Evolutionary conservation across 1,140 invertebrate genomes (phyloP), one percentile per base, ranked within the genome.

Genomic region (Pseudomyrmex gracilis): DNA sequence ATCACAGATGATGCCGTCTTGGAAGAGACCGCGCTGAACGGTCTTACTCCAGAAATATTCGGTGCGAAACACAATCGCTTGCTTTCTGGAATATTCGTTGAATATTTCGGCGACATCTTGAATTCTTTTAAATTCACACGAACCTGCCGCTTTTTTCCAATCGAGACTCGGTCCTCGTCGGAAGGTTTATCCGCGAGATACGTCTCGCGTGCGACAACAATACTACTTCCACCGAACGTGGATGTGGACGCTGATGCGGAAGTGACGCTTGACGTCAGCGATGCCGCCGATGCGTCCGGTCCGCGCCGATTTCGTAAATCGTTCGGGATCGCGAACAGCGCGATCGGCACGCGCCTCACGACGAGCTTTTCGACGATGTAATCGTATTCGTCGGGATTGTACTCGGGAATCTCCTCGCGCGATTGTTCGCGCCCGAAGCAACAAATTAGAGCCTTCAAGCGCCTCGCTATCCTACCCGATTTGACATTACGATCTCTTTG

Each of bases 351-450:
- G 3, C 78, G 84, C 20, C 76, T 86, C 12, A 87, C 78, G 9
- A 87, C 9, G 10, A 87, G 86, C 58, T 87, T 87, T 43, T 87
- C 86, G 45, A 87, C 67, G 1, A 87, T 47, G 2, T 87, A 86
- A 49, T 87, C 86, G 12, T 24, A 86, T 8, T 77, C 60, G 4
- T 86, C 68, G 0, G 20, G 10, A 60, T 86, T 22, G 20, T 9
- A 45, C 12, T 67, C n/a, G 8, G 34, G 0, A 1, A 53, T n/a
- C 0, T 45, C 45, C 17, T 7, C 71, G 1, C 17, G 4, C 0
- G 58, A 60, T 51, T 1, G 49, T 2, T 82, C 8, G 3, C 20
- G 55, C 57, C 53, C 66, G 22, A 83, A 55, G n/a, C 86, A 87
- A 2, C 49, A 74, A 4, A 76, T 71, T n/a, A 87, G 24, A 2